Percentiles rank a stretch among this genome's conserved stretches.
Evolutionary conservation across 2,113 vertebrate species (phyloP).

Genomic region (Sinosuthora webbiana): DNA sequence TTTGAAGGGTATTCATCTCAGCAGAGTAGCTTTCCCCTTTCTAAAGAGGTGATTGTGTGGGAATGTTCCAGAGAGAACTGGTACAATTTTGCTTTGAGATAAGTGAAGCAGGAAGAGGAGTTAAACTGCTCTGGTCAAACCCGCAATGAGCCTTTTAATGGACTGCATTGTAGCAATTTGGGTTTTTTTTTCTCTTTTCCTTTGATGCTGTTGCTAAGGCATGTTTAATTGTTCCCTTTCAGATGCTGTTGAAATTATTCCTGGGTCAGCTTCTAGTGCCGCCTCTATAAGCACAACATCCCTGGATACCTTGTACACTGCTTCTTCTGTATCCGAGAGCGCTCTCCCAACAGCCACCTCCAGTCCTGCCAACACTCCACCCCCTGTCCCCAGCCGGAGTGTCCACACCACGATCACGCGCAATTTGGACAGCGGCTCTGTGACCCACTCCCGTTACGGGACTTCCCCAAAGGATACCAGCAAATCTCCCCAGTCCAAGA

Average conservation of each 20-base stretch:
- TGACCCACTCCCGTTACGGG: neutral
- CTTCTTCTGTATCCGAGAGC: conserved; percentile 79
- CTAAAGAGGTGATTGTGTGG: conserved; percentile 44
- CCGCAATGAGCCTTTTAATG: conserved; percentile 59
- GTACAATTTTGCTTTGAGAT: conserved; percentile 61
- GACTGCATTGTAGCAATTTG: neutral
- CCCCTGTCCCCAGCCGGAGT: conserved; percentile 87
- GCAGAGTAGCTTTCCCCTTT: conserved; percentile 13
- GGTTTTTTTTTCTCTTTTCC: neutral
- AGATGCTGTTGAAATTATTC: conserved; percentile 63
- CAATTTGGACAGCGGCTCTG: conserved; percentile 32
- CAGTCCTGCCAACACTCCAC: conserved; percentile 87
- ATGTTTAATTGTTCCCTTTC: conserved; percentile 65
- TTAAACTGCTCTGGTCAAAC: conserved; percentile 54
- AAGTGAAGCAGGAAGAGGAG: conserved; percentile 58
- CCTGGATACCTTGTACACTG: conserved; percentile 83
- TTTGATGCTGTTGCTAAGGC: conserved; percentile 58
- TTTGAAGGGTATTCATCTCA: conserved; percentile 56
- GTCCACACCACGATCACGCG: conserved; percentile 70
- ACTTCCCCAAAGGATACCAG: conserved; percentile 44
- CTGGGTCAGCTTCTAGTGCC: conserved; percentile 74
- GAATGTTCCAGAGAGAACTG: conserved; percentile 49
- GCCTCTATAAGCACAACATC: conserved; percentile 85
- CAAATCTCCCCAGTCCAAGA: conserved; percentile 61
- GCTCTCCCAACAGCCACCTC: conserved; percentile 72